phyloP scores from a whole-genome alignment of 2,797 vertebrate genomes.

The Arremon aurantiirostris region DNA sequence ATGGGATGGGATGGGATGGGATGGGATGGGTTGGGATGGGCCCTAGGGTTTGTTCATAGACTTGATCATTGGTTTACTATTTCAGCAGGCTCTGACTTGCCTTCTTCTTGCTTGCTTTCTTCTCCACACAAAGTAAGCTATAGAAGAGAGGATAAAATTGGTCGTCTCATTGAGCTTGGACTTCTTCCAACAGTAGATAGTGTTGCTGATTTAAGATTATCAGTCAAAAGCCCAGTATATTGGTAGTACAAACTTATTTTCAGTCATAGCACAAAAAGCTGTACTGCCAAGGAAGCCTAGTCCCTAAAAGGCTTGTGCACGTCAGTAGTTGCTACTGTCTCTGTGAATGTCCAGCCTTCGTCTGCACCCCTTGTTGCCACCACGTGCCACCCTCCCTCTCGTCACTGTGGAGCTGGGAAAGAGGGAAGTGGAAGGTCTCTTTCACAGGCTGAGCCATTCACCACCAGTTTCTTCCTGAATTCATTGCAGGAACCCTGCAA shows the following conservation, averaged over 20 bases:
- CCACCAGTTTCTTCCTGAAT: neutral
- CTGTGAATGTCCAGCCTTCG: neutral
- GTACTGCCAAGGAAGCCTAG: neutral
- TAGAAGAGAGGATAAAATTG: neutral
- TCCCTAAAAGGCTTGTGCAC: neutral
- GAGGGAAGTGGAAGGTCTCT: neutral
- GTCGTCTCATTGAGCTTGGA: neutral
- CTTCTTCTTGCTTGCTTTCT: neutral
- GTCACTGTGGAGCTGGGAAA: neutral
- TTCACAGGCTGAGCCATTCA: neutral
- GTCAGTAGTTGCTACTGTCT: neutral
- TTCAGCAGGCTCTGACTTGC: neutral
- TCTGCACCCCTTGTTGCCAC: neutral
- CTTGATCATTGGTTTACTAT: neutral
- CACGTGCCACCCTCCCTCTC: neutral
- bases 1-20: too few species aligned
- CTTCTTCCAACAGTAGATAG: neutral
- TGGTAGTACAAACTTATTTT: neutral
- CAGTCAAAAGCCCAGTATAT: neutral
- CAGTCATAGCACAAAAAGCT: neutral
- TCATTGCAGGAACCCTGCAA: neutral
- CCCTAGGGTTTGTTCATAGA: neutral
- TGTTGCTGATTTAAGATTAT: neutral
- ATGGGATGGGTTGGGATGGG: neutral
- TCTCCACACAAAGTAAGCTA: neutral